Evolutionary conservation across 2,888 invertebrate genomes (phyloP).

Genomic region (Caenorhabditis panamensis): DNA sequence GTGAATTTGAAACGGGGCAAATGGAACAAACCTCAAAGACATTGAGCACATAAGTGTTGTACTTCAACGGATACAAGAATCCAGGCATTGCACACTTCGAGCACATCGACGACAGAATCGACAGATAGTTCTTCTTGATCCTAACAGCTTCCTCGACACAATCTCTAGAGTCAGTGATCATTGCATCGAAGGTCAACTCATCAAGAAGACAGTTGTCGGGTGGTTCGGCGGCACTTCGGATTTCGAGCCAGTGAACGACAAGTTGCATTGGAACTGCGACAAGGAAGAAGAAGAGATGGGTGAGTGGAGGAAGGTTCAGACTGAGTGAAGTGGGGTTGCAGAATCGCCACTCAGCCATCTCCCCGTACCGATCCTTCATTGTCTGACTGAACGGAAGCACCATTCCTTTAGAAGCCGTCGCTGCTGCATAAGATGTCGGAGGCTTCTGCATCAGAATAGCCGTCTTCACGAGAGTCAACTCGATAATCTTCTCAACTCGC

Average conservation of each 20-base stretch:
- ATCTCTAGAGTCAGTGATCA: slow-evolving; percentile 93
- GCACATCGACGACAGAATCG: slow-evolving; percentile 53
- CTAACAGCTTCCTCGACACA: slow-evolving; percentile 89
- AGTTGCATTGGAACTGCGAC: slow-evolving; percentile 91
- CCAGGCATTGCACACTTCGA: slow-evolving; percentile 52
- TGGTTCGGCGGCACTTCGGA: slow-evolving; percentile 50
- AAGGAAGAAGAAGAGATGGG: slow-evolving; percentile 89
- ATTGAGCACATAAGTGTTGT: slow-evolving; percentile 52
- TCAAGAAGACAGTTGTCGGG: slow-evolving; percentile 84
- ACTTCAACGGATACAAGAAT: slow-evolving; percentile 59
- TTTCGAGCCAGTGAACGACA: slow-evolving; percentile 88
- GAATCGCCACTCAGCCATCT: slow-evolving; percentile 75
- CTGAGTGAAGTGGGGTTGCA: slow-evolving; percentile 6
- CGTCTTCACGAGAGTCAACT: slow-evolving; percentile 79
- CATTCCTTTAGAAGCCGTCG: slow-evolving; percentile 40
- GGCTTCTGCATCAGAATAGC: slow-evolving; percentile 69
- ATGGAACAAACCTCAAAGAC: slow-evolving; percentile 63
- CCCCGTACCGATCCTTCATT: slow-evolving; percentile 58
- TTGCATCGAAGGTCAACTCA: slow-evolving; percentile 81
- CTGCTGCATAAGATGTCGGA: slow-evolving; percentile 69
- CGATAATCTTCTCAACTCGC: slow-evolving; percentile 85
- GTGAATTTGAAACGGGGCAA: too few relatives aligned
- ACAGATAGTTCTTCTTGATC: slow-evolving; percentile 59
- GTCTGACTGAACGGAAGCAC: slow-evolving; percentile 41
- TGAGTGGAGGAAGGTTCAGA: slow-evolving; percentile 91